phyloP scores from a whole-genome alignment of 2,113 vertebrate species.

The Heliornis fulica region DNA sequence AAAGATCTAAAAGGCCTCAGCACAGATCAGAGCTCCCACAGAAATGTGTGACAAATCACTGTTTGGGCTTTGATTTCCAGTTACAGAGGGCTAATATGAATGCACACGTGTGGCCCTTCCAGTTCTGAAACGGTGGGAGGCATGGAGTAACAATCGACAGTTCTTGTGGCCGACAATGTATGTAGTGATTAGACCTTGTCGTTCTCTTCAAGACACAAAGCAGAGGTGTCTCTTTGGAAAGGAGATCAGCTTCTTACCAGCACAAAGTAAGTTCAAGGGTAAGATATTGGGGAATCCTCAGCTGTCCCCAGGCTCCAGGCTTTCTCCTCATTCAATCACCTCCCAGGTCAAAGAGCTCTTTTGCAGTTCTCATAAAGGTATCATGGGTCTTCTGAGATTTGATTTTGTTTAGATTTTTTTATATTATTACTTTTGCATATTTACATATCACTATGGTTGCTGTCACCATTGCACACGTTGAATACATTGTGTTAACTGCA shows the following conservation, averaged over 20 bases:
- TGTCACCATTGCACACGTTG: not conserved
- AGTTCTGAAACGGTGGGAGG: not conserved
- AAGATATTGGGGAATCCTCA: not conserved
- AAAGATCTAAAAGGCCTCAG: not conserved
- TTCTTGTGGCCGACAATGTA: not conserved
- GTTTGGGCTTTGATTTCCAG: not conserved
- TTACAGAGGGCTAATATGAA: not conserved
- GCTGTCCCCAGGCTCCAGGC: not conserved
- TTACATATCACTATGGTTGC: not conserved
- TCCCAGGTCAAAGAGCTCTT: accelerated
- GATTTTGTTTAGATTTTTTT: not conserved
- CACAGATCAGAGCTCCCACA: not conserved
- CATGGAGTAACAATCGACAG: accelerated
- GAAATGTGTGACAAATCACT: not conserved
- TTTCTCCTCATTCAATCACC: not conserved
- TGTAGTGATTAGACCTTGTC: not conserved
- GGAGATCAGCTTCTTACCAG: not conserved
- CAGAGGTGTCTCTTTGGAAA: not conserved
- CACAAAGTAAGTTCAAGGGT: not conserved
- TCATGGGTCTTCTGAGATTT: not conserved
- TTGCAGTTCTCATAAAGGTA: not conserved
- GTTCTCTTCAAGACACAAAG: not conserved
- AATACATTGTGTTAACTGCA: not conserved
- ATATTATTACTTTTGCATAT: no score
- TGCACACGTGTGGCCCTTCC: accelerated